Conservation (phyloP, 2,888 invertebrate species). For the Caenorhabditis uteleia region DNA sequence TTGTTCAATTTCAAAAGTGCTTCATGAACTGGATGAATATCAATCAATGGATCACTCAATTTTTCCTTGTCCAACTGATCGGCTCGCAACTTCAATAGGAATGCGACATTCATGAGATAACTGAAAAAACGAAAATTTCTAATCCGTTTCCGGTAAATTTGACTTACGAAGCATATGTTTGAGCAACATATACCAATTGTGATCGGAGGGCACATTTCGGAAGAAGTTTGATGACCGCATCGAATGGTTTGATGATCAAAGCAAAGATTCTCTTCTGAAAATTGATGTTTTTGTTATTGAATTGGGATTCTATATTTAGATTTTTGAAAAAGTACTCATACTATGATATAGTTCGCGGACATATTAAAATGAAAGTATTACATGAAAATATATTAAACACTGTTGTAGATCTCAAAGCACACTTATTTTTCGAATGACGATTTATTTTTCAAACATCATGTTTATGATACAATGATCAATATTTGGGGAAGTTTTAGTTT, state of each 20-base stretch:
- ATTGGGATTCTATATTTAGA: no score
- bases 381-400: no score
- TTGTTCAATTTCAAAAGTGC: constrained; percentile 80
- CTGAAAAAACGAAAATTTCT: constrained; percentile 73
- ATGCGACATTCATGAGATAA: constrained; percentile 85
- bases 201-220: constrained; percentile 36
- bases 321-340: no score
- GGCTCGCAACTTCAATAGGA: constrained; percentile 84
- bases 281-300: no score
- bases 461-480: no score
- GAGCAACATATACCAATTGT: constrained; percentile 41
- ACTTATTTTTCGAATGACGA: no score
- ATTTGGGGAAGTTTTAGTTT: no score
- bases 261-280: constrained; percentile 37
- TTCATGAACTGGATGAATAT: constrained; percentile 88
- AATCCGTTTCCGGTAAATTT: not conserved
- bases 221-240: constrained; percentile 39
- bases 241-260: constrained; percentile 48
- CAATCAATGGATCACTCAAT: constrained; percentile 72
- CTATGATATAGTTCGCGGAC: no score
- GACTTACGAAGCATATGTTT: constrained; percentile 49
- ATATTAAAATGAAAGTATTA: no score
- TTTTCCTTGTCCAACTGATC: constrained; percentile 74
- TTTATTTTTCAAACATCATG: no score
- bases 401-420: no score